A percentile compares a stretch with the other conserved stretches of the same genome.
Evolutionary conservation across 1,140 invertebrate species (phyloP).

Genomic region (Neodiprion pinetum): DNA sequence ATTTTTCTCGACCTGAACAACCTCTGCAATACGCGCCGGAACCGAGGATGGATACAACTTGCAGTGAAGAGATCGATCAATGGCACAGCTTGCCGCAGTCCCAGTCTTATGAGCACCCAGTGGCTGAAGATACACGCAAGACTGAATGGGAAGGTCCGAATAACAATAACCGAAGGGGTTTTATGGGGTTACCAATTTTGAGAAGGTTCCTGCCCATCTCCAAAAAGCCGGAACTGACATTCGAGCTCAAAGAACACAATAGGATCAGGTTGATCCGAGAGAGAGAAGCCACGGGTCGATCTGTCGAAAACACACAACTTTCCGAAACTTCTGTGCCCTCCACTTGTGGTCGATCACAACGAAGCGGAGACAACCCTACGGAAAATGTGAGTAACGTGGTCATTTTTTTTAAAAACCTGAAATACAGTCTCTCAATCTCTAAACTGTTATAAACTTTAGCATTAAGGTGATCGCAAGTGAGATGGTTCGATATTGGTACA

Average conservation of each 20-base stretch:
- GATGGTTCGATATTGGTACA: too few species aligned
- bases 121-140: not conserved
- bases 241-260: conserved; percentile 39
- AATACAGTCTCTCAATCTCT: too few species aligned
- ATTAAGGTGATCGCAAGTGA: too few species aligned
- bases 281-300: conserved; percentile 24
- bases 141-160: not conserved
- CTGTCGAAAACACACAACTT: not conserved
- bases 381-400: not conserved
- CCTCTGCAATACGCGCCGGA: not conserved
- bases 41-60: not conserved
- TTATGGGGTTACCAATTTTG: conserved; percentile 18
- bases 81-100: not conserved
- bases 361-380: not conserved
- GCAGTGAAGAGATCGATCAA: not conserved
- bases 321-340: not conserved
- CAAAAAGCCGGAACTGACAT: conserved; percentile 34
- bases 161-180: conserved; percentile 3
- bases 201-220: conserved; percentile 35
- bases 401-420: too few species aligned
- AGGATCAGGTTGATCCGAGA: conserved; percentile 36
- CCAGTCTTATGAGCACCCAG: not conserved
- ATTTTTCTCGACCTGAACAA: not conserved
- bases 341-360: not conserved
- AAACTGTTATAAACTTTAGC: too few species aligned